Conservation (phyloP, 2,113 vertebrate species). For the Sorex araneus region DNA sequence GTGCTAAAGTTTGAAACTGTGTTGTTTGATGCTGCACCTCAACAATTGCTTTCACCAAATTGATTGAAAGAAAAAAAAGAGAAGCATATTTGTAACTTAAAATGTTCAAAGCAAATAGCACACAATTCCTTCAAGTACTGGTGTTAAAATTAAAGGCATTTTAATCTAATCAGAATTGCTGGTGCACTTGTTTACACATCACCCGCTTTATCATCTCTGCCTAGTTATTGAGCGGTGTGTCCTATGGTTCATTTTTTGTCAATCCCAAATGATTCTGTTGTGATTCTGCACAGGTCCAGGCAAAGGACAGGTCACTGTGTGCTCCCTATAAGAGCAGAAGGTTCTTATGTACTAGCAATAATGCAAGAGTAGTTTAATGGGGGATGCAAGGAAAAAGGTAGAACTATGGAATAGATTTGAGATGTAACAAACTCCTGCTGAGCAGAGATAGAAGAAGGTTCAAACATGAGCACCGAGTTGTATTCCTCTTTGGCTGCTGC, state of each 20-base stretch:
- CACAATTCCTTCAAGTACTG: background rate
- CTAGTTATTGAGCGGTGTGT: background rate
- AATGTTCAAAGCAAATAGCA: conserved; percentile 45
- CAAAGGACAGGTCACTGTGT: too few relatives aligned
- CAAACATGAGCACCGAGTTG: background rate
- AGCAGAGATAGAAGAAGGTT: conserved; percentile 15
- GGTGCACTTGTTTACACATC: conserved; percentile 74
- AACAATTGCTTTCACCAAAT: conserved; percentile 27
- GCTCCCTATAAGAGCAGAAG: conserved; percentile 43
- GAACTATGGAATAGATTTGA: conserved; percentile 2
- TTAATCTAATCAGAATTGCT: conserved; percentile 29
- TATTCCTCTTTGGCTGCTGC: background rate
- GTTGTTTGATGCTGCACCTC: background rate
- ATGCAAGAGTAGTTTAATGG: conserved; percentile 40
- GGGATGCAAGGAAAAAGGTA: background rate
- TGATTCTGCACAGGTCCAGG: conserved; percentile 43
- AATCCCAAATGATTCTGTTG: conserved; percentile 29
- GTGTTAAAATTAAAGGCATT: conserved; percentile 57
- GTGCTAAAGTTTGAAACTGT: background rate
- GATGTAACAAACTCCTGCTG: conserved; percentile 5
- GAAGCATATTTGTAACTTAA: conserved; percentile 1
- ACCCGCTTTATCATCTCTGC: conserved; percentile 53
- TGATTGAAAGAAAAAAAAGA: background rate
- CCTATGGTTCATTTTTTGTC: conserved; percentile 28
- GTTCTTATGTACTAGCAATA: conserved; percentile 5